A percentile compares a stretch with the other conserved stretches of the same genome.
Conservation (phyloP, 1,140 invertebrate species). For the Neodiprion lecontei region DNA sequence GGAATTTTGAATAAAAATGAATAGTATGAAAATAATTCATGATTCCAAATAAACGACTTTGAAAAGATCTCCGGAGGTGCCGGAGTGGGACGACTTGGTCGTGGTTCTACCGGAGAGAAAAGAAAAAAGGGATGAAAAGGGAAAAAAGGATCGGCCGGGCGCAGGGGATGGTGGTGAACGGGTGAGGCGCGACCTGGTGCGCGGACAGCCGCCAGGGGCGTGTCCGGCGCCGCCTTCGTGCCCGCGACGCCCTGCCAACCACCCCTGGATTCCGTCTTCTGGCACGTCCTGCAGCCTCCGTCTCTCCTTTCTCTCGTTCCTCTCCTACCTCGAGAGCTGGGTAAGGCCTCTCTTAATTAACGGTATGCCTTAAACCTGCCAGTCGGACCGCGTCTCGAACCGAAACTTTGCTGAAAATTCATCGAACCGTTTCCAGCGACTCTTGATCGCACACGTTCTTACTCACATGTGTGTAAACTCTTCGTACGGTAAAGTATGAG, state of each 20-base stretch:
- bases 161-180: constrained; percentile 10
- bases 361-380: not conserved
- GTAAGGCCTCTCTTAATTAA: constrained; percentile 1
- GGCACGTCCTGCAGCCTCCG: constrained; percentile 27
- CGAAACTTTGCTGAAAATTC: not conserved
- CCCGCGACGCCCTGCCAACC: constrained; percentile 44
- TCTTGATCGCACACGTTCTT: not conserved
- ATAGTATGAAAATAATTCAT: not conserved
- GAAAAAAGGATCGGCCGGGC: not conserved
- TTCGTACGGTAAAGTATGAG: no score
- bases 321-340: not conserved
- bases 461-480: no score
- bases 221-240: constrained; percentile 55
- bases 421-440: not conserved
- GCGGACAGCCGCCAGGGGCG: constrained; percentile 53
- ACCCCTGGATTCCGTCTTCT: constrained; percentile 23
- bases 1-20: no score
- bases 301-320: not conserved
- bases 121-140: not conserved
- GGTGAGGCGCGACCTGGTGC: constrained; percentile 29
- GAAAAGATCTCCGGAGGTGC: not conserved
- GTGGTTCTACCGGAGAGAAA: not conserved
- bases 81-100: not conserved
- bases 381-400: not conserved
- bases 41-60: not conserved